Percentiles rank a stretch among this genome's conserved stretches.
Evolutionary conservation across 23 tunicate species (phyloP).

Genomic region (Corella eumyota): DNA sequence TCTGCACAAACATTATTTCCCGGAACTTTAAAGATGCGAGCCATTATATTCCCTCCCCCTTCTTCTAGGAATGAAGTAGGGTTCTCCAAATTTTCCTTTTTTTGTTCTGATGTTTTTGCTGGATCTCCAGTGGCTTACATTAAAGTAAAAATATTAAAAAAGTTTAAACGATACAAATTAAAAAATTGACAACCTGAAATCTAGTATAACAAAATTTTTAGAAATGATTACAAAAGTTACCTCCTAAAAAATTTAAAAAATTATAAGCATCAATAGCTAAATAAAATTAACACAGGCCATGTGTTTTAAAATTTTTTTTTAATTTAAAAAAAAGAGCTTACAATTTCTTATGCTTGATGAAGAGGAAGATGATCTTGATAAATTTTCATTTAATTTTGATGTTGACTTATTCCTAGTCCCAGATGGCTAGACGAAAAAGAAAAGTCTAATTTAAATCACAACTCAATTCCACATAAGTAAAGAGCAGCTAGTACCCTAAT

Average conservation of each 20-base stretch:
- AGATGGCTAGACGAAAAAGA: no score
- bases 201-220: no score
- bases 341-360: constrained; percentile 14
- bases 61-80: constrained; percentile 52
- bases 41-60: constrained; percentile 22
- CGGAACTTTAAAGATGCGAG: constrained; percentile 31
- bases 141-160: neutral
- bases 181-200: neutral
- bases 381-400: no score
- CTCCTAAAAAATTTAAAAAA: no score
- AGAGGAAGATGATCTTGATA: constrained; percentile 13
- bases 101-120: neutral
- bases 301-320: neutral
- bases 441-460: no score
- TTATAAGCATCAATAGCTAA: no score
- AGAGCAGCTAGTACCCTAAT: no score
- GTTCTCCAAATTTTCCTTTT: neutral
- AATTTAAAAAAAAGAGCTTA: constrained; percentile 1
- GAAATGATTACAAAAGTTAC: no score
- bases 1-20: constrained; percentile 80
- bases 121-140: no score
- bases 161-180: neutral
- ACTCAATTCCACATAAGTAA: no score
- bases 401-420: no score
- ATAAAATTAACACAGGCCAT: neutral